Percentiles rank a stretch among this genome's conserved stretches.
Evolutionary conservation across 2,797 vertebrate genomes (phyloP).

Genomic region (Scyliorhinus canicula): DNA sequence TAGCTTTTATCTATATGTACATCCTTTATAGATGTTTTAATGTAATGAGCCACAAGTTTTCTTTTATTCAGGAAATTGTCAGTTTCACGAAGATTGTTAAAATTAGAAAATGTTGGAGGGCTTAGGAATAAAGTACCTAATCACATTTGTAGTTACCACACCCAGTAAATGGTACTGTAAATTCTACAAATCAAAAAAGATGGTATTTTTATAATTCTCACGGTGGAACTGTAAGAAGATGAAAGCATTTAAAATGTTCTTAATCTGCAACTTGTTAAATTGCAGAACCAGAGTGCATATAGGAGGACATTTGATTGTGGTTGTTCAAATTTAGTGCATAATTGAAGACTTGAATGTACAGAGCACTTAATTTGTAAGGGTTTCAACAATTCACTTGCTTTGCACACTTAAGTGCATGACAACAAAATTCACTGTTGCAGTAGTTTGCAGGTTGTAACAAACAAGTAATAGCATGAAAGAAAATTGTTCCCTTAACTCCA

Average conservation of each 20-base stretch:
- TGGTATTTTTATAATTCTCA: slow-evolving; percentile 33
- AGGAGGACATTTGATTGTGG: background rate
- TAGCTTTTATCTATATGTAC: background rate
- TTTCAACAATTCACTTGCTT: slow-evolving; percentile 2
- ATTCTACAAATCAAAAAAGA: slow-evolving; percentile 19
- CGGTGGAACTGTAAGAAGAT: background rate
- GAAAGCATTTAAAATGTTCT: background rate
- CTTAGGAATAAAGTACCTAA: background rate
- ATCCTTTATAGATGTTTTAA: background rate
- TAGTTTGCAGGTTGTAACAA: slow-evolving; percentile 12
- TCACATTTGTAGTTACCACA: slow-evolving; percentile 6
- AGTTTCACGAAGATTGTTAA: background rate
- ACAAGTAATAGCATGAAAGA: slow-evolving; percentile 11
- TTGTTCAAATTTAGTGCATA: background rate
- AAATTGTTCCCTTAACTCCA: background rate
- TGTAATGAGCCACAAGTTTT: background rate
- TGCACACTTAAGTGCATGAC: slow-evolving; percentile 24
- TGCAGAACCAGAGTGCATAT: background rate
- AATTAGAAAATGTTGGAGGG: background rate
- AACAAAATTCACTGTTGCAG: slow-evolving; percentile 17
- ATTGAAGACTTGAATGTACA: slow-evolving; percentile 35
- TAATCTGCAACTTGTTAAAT: background rate
- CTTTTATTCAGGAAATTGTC: background rate
- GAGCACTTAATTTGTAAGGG: slow-evolving; percentile 15
- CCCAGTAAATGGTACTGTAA: background rate